Percentiles rank a stretch among this genome's conserved stretches.
These are phyloP conservation scores for Melanostoma mellinum DNA, from an alignment of 2,888 invertebrate genomes.

Conservation along the genomic window DNA sequence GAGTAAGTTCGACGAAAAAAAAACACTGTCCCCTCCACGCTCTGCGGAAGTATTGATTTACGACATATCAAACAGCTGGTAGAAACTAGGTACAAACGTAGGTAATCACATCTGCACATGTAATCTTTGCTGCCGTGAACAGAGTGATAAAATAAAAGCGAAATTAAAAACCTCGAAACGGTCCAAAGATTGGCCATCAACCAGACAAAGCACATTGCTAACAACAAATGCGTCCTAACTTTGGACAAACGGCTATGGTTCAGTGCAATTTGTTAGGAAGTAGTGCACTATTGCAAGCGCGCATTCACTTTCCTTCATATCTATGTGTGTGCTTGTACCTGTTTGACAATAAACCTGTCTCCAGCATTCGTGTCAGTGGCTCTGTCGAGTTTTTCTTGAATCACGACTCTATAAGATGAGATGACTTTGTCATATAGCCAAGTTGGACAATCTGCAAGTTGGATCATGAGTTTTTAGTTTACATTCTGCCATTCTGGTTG, in stretches of 20 bases:
- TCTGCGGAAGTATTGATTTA: constrained; percentile 53
- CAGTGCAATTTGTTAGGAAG: constrained; percentile 59
- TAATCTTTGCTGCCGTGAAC: not conserved
- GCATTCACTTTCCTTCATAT: constrained; percentile 30
- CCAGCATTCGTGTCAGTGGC: constrained; percentile 41
- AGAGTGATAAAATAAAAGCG: constrained; percentile 1
- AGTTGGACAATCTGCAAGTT: constrained; percentile 3
- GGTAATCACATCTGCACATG: constrained; percentile 17
- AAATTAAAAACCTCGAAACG: constrained; percentile 24
- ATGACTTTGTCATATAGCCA: constrained; percentile 61
- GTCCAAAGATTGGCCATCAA: constrained; percentile 22
- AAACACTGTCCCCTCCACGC: not conserved
- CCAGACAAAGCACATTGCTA: not conserved
- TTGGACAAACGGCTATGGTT: constrained; percentile 21
- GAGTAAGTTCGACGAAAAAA: not conserved
- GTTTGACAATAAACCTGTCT: constrained; percentile 21
- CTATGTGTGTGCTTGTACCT: not conserved
- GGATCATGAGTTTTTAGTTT: constrained; percentile 4
- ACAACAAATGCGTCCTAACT: constrained; percentile 9
- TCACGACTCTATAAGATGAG: constrained; percentile 48
- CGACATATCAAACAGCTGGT: constrained; percentile 29
- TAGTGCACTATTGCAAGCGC: constrained; percentile 43
- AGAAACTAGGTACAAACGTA: not conserved
- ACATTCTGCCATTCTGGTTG: constrained; percentile 6
- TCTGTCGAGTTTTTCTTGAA: constrained; percentile 33